Evolutionary conservation across 2,888 invertebrate genomes (phyloP).

Genomic region (Drepana falcataria): DNA sequence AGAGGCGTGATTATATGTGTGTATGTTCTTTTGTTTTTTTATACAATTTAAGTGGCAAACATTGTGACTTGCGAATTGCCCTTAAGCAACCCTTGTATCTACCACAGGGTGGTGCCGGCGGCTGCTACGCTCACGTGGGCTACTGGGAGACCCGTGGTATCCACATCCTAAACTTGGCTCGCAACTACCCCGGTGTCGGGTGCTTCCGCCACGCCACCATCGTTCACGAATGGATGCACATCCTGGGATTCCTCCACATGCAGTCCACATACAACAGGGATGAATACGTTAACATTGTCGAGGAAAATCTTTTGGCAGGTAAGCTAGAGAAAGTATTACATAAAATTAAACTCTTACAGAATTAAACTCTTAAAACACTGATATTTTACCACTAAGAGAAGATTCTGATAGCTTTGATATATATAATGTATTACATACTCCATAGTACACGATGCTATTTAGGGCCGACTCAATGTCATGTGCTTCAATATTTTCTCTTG

Average conservation of each 20-base stretch:
- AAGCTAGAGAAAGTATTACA: slow-evolving; percentile 4
- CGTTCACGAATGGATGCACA: slow-evolving; percentile 85
- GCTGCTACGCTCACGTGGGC: slow-evolving; percentile 67
- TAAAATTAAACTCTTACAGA: background rate
- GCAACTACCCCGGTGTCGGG: slow-evolving; percentile 63
- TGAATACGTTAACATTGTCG: slow-evolving; percentile 81
- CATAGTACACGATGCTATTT: too few relatives aligned
- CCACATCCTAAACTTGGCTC: slow-evolving; percentile 75
- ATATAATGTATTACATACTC: too few relatives aligned
- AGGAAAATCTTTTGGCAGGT: slow-evolving; percentile 83
- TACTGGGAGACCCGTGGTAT: slow-evolving; percentile 53
- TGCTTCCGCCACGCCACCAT: slow-evolving; percentile 82
- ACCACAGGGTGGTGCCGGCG: slow-evolving; percentile 44
- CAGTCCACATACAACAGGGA: slow-evolving; percentile 65
- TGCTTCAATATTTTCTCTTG: too few relatives aligned
- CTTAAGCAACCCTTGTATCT: background rate
- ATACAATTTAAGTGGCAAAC: too few relatives aligned
- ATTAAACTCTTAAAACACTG: too few relatives aligned
- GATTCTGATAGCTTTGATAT: too few relatives aligned
- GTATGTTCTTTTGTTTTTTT: too few relatives aligned
- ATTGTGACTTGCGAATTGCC: too few relatives aligned
- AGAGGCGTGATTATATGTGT: too few relatives aligned
- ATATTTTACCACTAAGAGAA: too few relatives aligned
- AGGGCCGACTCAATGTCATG: too few relatives aligned
- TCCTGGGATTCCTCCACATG: slow-evolving; percentile 71